Evolutionary conservation across 1,140 invertebrate genomes (phyloP), one percentile per base, ranked within the genome.

Genomic region (Lycorma delicatula): DNA sequence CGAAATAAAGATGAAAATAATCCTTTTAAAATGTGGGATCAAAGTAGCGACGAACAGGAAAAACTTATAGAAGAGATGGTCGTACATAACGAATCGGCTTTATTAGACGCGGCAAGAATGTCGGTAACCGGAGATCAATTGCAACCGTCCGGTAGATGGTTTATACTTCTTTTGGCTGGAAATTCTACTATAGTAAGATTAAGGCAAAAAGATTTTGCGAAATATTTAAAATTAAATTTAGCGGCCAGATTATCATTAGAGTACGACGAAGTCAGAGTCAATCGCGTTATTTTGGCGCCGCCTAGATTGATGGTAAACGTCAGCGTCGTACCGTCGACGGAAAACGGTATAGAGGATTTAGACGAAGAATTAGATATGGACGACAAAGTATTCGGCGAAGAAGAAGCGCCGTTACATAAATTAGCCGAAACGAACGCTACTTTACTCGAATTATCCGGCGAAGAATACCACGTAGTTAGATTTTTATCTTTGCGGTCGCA

Each of bases 141-240:
- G 23, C 50, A 16, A 41, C 59, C 31, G 28, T 41, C 52, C 26
- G 60, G 47, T 47, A 51, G 65, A 44, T 66, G 65, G 63, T 67
- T 67, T 49, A 46, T 70, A 12, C 56, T 70, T 5, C 52, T 70
- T 9, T 56, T 70, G 11, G 60, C 63, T 13, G 70, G 69, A 9
- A 71, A 72, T 50, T 65, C 68, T 5, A 71, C 68, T 4, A 68
- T 71, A 16, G 70, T 68, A 7, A 54, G 58, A 22, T 61, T 68
- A 6, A 55, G 70, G 11, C 66, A 69, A 56, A 66, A 65, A 46
- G 70, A 71, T 51, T 70, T 72, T 44, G 63, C 66, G 4, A 71
- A 69, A 31, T 71, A 71, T 34, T 55, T 72, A 4, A 70, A 70
- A 47, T 60, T 71, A 20, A 72, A 71, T 50, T 60, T 72, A 31